Percentiles rank a stretch among this genome's conserved stretches.
Conservation (phyloP, 2,113 vertebrate species). For the Sturnus vulgaris region DNA sequence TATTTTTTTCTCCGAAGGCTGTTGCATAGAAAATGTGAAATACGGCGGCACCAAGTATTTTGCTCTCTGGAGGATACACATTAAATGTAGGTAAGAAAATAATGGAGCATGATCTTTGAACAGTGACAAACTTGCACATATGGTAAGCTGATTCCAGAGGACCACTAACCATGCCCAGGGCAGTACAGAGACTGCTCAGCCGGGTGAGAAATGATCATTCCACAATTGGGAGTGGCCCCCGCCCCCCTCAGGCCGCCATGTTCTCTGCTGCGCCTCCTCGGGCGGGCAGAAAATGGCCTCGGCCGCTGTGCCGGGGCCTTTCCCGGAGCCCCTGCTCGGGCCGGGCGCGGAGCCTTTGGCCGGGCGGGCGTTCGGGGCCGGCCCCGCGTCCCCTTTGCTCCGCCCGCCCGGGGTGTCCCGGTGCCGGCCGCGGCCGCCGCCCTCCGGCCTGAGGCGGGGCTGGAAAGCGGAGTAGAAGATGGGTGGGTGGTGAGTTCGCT, state of each 20-base stretch:
- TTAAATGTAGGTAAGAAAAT: background rate
- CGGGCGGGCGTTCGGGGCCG: too few species aligned
- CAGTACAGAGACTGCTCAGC: accelerated
- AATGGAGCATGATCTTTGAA: background rate
- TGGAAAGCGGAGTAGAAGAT: accelerated
- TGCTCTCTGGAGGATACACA: background rate
- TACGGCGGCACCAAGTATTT: background rate
- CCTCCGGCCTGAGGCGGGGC: background rate
- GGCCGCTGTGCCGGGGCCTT: background rate
- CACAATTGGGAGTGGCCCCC: too few species aligned
- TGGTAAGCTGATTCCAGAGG: background rate
- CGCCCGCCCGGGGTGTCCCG: background rate
- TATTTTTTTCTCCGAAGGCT: background rate
- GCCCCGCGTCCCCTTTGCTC: too few species aligned
- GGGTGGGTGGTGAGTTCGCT: accelerated
- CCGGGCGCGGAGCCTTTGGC: background rate
- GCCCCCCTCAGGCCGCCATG: background rate
- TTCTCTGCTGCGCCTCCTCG: background rate
- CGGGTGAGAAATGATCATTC: background rate
- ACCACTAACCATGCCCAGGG: accelerated
- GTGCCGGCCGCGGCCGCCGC: background rate
- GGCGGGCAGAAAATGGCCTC: background rate
- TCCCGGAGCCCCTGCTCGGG: background rate
- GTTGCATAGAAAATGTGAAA: background rate
- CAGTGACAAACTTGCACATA: background rate